Conservation (phyloP, 2,888 invertebrate genomes). For the Drosophila aldrichi region DNA sequence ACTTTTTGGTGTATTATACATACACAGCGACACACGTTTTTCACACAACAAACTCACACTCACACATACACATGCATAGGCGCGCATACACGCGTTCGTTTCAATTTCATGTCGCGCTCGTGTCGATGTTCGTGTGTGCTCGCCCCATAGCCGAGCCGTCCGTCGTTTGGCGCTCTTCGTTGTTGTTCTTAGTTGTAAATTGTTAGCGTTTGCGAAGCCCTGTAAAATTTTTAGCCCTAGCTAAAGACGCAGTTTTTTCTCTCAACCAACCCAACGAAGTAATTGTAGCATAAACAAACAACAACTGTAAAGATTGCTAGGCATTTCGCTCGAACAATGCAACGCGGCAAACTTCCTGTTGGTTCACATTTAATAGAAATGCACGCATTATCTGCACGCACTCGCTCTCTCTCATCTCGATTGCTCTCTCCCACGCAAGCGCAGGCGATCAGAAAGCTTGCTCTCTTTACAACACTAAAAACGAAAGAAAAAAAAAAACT, state of each 20-base stretch:
- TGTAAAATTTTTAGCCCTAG: conserved; percentile 49
- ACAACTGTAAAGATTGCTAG: conserved; percentile 23
- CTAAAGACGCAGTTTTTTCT: conserved; percentile 37
- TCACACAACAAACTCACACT: conserved; percentile 53
- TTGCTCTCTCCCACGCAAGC: conserved; percentile 35
- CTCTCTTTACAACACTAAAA: conserved; percentile 24
- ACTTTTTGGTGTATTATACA: conserved; percentile 76
- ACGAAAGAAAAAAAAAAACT: background rate
- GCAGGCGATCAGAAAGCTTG: conserved; percentile 37
- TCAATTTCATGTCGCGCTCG: conserved; percentile 32
- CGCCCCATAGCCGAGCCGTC: conserved; percentile 28
- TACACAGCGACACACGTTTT: conserved; percentile 77
- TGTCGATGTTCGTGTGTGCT: conserved; percentile 27
- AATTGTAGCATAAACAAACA: conserved; percentile 36
- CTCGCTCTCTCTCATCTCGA: background rate
- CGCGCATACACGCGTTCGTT: conserved; percentile 14
- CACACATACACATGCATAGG: conserved; percentile 34
- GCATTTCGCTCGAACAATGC: conserved; percentile 38
- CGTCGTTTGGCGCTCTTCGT: conserved; percentile 36
- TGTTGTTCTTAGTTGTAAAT: conserved; percentile 29
- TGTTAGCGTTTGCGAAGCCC: conserved; percentile 48
- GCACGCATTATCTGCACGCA: conserved; percentile 36
- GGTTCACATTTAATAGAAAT: conserved; percentile 33
- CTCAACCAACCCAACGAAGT: background rate
- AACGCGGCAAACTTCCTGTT: conserved; percentile 57